Evolutionary conservation across 92 coral and sea anemone genomes (phyloP).

Genomic region (Porites rus): DNA sequence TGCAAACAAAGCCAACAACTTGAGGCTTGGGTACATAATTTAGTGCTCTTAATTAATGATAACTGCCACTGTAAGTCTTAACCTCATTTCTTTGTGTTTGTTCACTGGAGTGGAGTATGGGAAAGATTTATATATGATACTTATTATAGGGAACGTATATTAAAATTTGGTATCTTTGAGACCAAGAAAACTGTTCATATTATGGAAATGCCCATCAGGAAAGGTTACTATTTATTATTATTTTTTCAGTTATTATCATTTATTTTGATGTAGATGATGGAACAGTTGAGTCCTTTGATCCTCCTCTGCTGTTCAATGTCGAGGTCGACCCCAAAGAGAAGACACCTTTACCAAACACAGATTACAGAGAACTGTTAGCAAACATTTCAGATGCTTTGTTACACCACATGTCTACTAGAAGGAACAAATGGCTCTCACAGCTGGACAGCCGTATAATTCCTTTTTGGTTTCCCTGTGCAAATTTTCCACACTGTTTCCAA

Average conservation of each 20-base stretch:
- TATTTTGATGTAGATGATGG: slow-evolving; percentile 64
- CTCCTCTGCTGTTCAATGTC: slow-evolving; percentile 85
- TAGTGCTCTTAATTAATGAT: no score
- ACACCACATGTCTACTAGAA: slow-evolving; percentile 80
- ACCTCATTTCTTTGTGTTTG: no score
- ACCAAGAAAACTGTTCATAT: no score
- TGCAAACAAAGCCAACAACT: no score
- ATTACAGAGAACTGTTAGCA: slow-evolving; percentile 63
- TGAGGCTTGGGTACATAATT: no score
- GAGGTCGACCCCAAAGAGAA: slow-evolving; percentile 83
- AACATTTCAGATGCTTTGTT: slow-evolving; percentile 69
- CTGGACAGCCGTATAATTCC: slow-evolving; percentile 87
- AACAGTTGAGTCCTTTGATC: slow-evolving; percentile 54
- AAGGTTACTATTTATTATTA: neutral
- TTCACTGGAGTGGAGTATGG: no score
- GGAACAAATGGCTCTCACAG: slow-evolving; percentile 86
- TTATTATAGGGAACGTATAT: no score
- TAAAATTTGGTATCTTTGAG: no score
- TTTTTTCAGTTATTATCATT: neutral
- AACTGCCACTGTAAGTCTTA: no score
- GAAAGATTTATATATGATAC: no score
- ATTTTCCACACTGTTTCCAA: slow-evolving; percentile 72
- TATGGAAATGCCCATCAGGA: no score
- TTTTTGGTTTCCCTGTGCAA: slow-evolving; percentile 85
- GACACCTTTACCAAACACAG: slow-evolving; percentile 64